phyloP scores from a whole-genome alignment of 2,888 invertebrate species.

The Cryptocephalus primarius region DNA sequence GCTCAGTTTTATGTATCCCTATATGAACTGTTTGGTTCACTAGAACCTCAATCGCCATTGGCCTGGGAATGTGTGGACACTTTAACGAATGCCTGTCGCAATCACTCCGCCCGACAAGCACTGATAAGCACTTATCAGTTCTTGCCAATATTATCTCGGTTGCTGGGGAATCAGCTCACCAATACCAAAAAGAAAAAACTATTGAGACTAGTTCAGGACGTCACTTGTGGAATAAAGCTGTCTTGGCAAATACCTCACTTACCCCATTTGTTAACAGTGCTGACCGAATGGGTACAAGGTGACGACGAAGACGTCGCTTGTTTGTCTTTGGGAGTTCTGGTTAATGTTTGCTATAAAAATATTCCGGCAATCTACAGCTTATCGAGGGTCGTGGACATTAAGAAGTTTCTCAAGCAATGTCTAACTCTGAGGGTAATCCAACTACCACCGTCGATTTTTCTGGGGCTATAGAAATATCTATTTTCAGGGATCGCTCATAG shows the following conservation, averaged over 20 bases:
- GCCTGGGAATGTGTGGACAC: constrained; percentile 58
- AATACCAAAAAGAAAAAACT: constrained; percentile 53
- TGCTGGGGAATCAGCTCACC: constrained; percentile 49
- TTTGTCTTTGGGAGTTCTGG: constrained; percentile 56
- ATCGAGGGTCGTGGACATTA: constrained; percentile 59
- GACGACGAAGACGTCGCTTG: constrained; percentile 41
- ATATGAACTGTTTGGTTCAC: constrained; percentile 51
- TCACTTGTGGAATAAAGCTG: constrained; percentile 69
- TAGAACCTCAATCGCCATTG: constrained; percentile 45
- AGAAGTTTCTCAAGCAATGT: constrained; percentile 52
- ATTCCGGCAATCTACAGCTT: constrained; percentile 62
- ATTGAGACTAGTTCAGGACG: constrained; percentile 56
- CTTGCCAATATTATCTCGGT: constrained; percentile 50
- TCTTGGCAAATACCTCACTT: constrained; percentile 73
- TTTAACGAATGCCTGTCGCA: constrained; percentile 49
- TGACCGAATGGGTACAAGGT: constrained; percentile 54
- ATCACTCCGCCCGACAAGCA: constrained; percentile 49
- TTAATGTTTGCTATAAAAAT: constrained; percentile 72
- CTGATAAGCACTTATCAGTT: constrained; percentile 62
- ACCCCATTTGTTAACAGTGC: constrained; percentile 50
- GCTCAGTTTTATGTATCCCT: constrained; percentile 57
- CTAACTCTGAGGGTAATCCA: constrained; percentile 46
- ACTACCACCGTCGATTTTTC: neutral
- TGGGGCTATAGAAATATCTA: neutral
- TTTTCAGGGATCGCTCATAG: constrained; percentile 32